A percentile compares a stretch with the other conserved stretches of the same genome.
phyloP scores from a whole-genome alignment of 2,113 vertebrate species.

The Cyanistes caeruleus region DNA sequence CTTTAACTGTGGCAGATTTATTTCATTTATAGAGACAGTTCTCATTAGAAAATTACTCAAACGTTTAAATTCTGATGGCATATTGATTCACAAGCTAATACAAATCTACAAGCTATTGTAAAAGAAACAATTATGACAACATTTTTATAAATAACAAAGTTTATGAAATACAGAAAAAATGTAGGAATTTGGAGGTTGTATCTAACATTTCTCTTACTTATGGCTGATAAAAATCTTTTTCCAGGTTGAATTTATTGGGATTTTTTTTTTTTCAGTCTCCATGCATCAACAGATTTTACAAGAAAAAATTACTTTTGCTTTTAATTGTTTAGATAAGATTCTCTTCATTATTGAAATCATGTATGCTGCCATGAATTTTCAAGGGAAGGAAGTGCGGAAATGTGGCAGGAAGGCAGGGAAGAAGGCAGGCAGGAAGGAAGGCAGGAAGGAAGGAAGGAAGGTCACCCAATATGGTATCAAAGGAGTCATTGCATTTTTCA shows the following conservation, averaged over 20 bases:
- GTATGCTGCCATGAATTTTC: neutral
- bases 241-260: rapidly evolving
- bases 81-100: neutral
- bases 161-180: neutral
- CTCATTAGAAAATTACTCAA: neutral
- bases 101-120: neutral
- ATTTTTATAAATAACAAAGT: neutral
- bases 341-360: neutral
- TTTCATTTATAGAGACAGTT: neutral
- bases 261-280: neutral
- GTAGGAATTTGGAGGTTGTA: rapidly evolving
- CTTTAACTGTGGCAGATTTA: neutral
- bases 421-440: too few species aligned
- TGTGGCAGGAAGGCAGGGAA: too few species aligned
- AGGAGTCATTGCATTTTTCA: neutral
- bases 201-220: neutral
- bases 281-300: rapidly evolving
- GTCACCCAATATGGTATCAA: neutral
- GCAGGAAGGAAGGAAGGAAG: too few species aligned
- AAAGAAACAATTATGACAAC: neutral
- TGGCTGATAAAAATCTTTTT: neutral
- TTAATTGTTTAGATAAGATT: neutral
- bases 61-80: neutral
- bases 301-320: neutral
- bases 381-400: too few species aligned